phyloP scores from a whole-genome alignment of 2,797 vertebrate genomes.

The Florisuga fusca region DNA sequence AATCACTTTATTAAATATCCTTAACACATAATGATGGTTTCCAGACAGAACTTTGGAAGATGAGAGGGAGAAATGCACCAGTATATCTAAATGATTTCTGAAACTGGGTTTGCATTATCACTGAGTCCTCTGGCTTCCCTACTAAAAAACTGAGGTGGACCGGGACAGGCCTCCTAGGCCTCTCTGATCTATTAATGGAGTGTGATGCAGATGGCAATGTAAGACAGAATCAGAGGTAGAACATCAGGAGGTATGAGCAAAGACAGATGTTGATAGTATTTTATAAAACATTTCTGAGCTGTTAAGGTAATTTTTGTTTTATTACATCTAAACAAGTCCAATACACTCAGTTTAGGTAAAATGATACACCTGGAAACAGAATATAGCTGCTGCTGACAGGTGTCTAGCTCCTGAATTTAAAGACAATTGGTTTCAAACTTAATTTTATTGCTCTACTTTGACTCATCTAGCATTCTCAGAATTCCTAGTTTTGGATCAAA shows the following conservation, averaged over 20 bases:
- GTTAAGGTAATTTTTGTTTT: not conserved
- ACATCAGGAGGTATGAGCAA: not conserved
- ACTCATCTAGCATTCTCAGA: slow-evolving; percentile 24
- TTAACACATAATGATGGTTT: not conserved
- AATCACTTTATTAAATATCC: not conserved
- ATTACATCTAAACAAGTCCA: slow-evolving; percentile 15
- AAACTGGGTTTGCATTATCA: not conserved
- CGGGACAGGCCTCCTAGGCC: not conserved
- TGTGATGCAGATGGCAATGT: not conserved
- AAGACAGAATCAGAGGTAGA: not conserved
- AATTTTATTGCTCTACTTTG: slow-evolving; percentile 18
- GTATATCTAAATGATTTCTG: not conserved
- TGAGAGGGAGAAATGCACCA: not conserved
- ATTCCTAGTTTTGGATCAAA: not conserved
- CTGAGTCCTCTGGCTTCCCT: not conserved
- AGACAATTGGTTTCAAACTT: not conserved
- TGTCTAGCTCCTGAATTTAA: not conserved
- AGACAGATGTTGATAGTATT: not conserved
- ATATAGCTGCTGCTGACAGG: not conserved
- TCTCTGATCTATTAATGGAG: not conserved
- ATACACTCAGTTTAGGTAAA: not conserved
- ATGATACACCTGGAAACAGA: not conserved
- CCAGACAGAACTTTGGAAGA: not conserved
- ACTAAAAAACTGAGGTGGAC: not conserved
- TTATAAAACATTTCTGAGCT: not conserved